Evolutionary conservation across 1,140 invertebrate genomes (phyloP), one percentile per base, ranked within the genome.

Genomic region (Solen grandis): DNA sequence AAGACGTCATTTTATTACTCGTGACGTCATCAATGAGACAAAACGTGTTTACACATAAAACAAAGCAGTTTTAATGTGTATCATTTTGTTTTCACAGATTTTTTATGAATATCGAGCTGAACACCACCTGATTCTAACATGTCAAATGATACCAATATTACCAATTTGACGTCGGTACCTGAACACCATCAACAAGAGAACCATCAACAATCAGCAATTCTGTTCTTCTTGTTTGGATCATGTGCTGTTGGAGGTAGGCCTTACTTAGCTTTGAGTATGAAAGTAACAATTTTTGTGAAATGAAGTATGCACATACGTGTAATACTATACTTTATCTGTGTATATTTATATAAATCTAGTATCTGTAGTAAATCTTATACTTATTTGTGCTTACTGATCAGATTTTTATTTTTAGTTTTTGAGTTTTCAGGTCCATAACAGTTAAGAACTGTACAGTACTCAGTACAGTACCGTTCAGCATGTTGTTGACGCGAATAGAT

Each of bases 161-260:
- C 63, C 38, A 66, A 3, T 38, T 27, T 1, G n/a, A 70, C 66
- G 46, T 4, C 5, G 16, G 27, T 54, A 2, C 36, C 38, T 35
- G 14, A 33, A 16, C 70, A 74, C 33, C 54, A 74, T 41, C 57
- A 60, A 31, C 46, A 52, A 14, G 13, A n/a, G n/a, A n/a, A 13
- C 46, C 46, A 79, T 54, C 72, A 83, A 29, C 69, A 84, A 4
- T 81, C 83, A 4, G 84, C 84, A 14, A 83, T 83, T 14, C 75
- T 87, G n/a, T 70, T 87, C 50, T 87, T 87, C 78, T 83, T 87
- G 50, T 87, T 87, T 68, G 74, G 76, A 54, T 75, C 76, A 27
- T 87, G 84, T 79, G 84, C 82, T 0, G 62, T 85, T 27, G 86
- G 86, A 65, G 86, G 86, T 87, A 81, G 78, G 54, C 36, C 36